These are phyloP conservation scores for Sebastes hubbsi DNA, from an alignment of 2,797 vertebrate genomes.

Conservation along the genomic window DNA sequence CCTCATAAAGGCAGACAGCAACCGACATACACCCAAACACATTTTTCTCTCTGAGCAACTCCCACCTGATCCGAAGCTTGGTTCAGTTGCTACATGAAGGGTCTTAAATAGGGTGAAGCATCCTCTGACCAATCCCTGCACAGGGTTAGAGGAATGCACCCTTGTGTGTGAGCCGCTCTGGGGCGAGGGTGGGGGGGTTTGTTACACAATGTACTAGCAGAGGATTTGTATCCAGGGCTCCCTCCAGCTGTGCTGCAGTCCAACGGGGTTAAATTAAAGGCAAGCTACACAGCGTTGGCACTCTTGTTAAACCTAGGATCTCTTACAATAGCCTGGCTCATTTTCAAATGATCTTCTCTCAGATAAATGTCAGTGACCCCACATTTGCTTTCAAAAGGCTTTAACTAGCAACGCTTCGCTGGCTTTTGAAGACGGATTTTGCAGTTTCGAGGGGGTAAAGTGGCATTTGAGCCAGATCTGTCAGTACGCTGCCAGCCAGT, in stretches of 20 bases:
- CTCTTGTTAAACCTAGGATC: slow-evolving; percentile 28
- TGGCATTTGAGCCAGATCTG: slow-evolving; percentile 55
- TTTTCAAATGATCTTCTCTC: slow-evolving; percentile 50
- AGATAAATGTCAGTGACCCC: slow-evolving; percentile 59
- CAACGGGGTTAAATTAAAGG: slow-evolving; percentile 65
- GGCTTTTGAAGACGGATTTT: slow-evolving; percentile 44
- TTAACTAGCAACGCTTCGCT: slow-evolving; percentile 41
- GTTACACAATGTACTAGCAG: slow-evolving; percentile 50
- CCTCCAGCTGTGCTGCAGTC: slow-evolving; percentile 65
- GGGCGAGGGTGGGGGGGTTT: slow-evolving; percentile 4
- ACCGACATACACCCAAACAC: background rate
- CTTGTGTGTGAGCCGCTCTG: slow-evolving; percentile 38
- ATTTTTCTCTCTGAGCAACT: slow-evolving; percentile 28
- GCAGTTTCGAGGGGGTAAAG: slow-evolving; percentile 41
- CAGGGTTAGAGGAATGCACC: slow-evolving; percentile 43
- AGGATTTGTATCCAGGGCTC: slow-evolving; percentile 63
- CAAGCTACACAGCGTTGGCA: slow-evolving; percentile 44
- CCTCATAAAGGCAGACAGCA: slow-evolving; percentile 16
- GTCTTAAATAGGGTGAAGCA: slow-evolving; percentile 37
- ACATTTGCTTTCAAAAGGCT: slow-evolving; percentile 43
- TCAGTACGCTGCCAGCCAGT: slow-evolving; percentile 46
- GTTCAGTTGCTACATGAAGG: slow-evolving; percentile 20
- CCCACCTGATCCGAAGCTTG: slow-evolving; percentile 33
- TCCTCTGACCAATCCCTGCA: slow-evolving; percentile 29
- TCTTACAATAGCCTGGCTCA: slow-evolving; percentile 50